Conservation (phyloP, 2,113 vertebrate genomes). For the Oreochromis spilurus region DNA sequence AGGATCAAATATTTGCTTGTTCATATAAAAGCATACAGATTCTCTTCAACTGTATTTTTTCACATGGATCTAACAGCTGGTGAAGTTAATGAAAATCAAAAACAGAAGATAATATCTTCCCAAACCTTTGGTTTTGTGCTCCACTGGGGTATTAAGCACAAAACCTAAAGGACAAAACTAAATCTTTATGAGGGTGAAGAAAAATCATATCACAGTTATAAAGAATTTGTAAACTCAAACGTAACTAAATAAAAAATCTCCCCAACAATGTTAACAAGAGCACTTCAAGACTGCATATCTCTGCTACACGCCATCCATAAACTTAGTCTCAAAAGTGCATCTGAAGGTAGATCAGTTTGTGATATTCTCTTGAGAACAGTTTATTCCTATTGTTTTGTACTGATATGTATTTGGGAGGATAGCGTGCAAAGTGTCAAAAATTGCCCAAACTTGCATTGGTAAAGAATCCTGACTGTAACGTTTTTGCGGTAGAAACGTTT, state of each 20-base stretch:
- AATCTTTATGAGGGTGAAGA: neutral
- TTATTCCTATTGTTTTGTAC: neutral
- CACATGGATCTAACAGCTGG: neutral
- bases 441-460: neutral
- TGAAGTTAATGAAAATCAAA: neutral
- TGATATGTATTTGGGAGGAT: neutral
- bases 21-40: neutral
- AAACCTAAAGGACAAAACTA: neutral
- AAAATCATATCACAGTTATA: neutral
- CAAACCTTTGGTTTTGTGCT: neutral
- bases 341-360: neutral
- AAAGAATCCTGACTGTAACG: neutral
- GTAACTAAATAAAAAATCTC: neutral
- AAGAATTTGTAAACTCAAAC: neutral
- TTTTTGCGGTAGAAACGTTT: neutral
- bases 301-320: neutral
- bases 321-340: neutral
- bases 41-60: neutral
- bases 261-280: neutral
- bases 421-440: neutral
- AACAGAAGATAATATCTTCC: neutral
- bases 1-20: neutral
- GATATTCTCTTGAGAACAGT: neutral
- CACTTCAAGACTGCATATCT: neutral
- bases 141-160: neutral